phyloP scores from a whole-genome alignment of 2,888 invertebrate genomes.

The Plebejus argus region DNA sequence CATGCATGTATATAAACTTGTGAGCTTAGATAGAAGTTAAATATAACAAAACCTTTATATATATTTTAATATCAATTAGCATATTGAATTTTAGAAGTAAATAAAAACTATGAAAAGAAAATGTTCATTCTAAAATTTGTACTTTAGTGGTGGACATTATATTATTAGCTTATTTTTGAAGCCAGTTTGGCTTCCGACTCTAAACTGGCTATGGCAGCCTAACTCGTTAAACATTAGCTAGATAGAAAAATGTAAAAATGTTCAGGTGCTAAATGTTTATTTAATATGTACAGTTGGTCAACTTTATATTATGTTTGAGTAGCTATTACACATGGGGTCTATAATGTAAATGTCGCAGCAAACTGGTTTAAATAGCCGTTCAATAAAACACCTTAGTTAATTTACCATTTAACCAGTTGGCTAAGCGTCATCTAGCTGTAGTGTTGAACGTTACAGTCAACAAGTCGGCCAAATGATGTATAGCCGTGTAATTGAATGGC shows the following conservation, averaged over 20 bases:
- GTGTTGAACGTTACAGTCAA: no score
- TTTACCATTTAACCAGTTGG: no score
- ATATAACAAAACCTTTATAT: conserved; percentile 25
- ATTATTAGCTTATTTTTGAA: conserved; percentile 15
- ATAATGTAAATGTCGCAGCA: background rate
- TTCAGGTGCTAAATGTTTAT: conserved; percentile 12
- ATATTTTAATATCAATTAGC: conserved; percentile 18
- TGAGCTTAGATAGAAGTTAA: conserved; percentile 27
- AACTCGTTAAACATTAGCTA: conserved; percentile 20
- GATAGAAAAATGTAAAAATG: conserved; percentile 11
- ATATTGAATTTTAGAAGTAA: conserved; percentile 5
- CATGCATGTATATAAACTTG: conserved; percentile 29
- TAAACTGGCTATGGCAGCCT: conserved; percentile 7
- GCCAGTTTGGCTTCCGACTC: background rate
- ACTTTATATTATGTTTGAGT: background rate
- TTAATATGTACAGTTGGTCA: background rate
- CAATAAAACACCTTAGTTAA: no score
- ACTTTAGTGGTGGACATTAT: background rate
- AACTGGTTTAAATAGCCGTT: no score
- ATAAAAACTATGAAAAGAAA: background rate
- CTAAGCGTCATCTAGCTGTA: no score
- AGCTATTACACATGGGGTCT: background rate
- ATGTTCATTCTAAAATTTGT: background rate
- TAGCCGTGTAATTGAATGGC: no score
- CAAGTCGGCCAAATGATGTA: no score